Percentiles rank a stretch among this genome's conserved stretches.
These are phyloP conservation scores for Diplolepis rosae DNA, from an alignment of 2,888 invertebrate genomes.

Conservation along the genomic window DNA sequence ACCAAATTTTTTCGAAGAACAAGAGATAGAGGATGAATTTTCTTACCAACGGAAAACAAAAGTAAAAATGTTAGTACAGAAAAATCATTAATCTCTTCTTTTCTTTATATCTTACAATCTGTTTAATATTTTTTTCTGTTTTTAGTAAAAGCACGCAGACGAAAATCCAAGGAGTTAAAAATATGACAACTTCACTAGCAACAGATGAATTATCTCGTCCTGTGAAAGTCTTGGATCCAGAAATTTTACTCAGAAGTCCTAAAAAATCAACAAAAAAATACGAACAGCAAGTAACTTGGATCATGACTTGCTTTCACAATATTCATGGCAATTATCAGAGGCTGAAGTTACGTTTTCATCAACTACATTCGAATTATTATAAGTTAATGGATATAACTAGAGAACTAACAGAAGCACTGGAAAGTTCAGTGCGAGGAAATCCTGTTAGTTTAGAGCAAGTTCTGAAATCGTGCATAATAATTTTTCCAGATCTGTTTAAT, in stretches of 20 bases:
- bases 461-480: constrained; percentile 73
- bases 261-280: constrained; percentile 36
- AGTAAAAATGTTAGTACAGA: constrained; percentile 40
- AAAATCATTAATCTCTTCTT: constrained; percentile 38
- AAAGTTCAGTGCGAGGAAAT: constrained; percentile 76
- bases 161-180: constrained; percentile 47
- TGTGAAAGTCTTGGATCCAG: constrained; percentile 45
- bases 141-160: constrained; percentile 61
- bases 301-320: constrained; percentile 60
- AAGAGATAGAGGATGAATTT: constrained; percentile 47
- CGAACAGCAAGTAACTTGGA: constrained; percentile 55
- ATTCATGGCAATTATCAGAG: constrained; percentile 65
- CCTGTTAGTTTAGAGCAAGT: constrained; percentile 74
- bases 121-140: constrained; percentile 6
- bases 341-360: constrained; percentile 69
- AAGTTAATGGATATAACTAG: constrained; percentile 76
- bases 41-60: constrained; percentile 38
- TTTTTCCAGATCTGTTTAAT: constrained; percentile 75
- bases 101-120: constrained; percentile 24
- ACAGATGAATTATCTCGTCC: constrained; percentile 48
- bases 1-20: constrained; percentile 54
- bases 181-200: constrained; percentile 44
- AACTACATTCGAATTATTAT: constrained; percentile 72
- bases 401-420: constrained; percentile 77
- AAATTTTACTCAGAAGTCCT: neutral